phyloP scores from a whole-genome alignment of 1,140 invertebrate species.

The Yoshiicerus persimilis region DNA sequence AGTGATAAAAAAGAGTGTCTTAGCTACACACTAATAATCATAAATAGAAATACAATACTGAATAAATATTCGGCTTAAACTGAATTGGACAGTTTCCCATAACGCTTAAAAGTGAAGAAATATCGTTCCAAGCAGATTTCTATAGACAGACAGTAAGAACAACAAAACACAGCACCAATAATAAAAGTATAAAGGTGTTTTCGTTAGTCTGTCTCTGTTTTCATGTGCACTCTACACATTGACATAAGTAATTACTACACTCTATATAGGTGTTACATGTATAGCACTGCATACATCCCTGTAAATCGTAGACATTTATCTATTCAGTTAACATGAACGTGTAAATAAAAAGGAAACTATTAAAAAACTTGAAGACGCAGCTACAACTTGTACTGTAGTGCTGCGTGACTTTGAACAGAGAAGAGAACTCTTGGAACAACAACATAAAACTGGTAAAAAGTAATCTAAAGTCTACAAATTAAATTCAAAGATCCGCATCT shows the following conservation, averaged over 20 bases:
- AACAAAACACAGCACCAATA: not conserved
- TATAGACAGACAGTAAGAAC: not conserved
- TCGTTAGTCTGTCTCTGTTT: not conserved
- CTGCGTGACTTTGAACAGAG: not conserved
- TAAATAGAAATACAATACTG: slow-evolving; percentile 13
- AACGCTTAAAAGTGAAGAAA: not conserved
- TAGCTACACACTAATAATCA: not conserved
- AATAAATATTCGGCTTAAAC: slow-evolving; percentile 3
- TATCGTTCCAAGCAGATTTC: not conserved
- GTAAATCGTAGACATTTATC: not conserved
- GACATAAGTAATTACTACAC: no score
- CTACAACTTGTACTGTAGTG: not conserved
- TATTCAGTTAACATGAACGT: not conserved
- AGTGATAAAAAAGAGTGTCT: not conserved
- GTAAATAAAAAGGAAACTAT: not conserved
- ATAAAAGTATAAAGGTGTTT: not conserved
- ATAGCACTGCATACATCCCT: not conserved
- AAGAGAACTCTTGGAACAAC: not conserved
- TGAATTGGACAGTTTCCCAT: not conserved
- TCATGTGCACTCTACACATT: not conserved
- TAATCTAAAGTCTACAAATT: not conserved
- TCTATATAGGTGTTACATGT: no score
- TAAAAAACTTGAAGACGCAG: not conserved
- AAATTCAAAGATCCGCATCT: not conserved
- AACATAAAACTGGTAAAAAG: not conserved